phyloP scores from a whole-genome alignment of 2,797 vertebrate species.

The Crocodylus rhombifer region DNA sequence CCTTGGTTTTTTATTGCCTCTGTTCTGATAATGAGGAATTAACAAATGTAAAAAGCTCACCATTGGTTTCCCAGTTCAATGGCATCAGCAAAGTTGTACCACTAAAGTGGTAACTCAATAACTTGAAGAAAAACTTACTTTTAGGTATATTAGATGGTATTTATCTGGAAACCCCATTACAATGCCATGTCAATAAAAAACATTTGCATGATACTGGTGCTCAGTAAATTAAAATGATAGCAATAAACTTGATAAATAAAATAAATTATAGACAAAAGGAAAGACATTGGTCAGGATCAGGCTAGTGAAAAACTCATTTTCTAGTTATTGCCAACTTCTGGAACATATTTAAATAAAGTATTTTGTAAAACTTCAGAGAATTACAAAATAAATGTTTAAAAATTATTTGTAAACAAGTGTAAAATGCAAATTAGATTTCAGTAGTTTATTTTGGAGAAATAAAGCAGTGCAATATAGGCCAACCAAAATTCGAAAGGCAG shows the following conservation, averaged over 20 bases:
- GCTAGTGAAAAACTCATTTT: slow-evolving; percentile 40
- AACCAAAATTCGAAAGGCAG: slow-evolving; percentile 78
- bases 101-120: background rate
- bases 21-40: background rate
- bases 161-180: slow-evolving; percentile 34
- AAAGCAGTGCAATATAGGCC: slow-evolving; percentile 85
- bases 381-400: slow-evolving; percentile 67
- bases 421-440: slow-evolving; percentile 82
- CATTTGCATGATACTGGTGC: slow-evolving; percentile 13
- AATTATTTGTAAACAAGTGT: slow-evolving; percentile 72
- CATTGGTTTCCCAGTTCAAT: slow-evolving; percentile 33
- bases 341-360: slow-evolving; percentile 67
- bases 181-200: slow-evolving; percentile 41
- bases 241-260: slow-evolving; percentile 39
- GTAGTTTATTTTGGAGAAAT: slow-evolving; percentile 86
- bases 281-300: slow-evolving; percentile 34
- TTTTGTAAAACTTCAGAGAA: slow-evolving; percentile 69
- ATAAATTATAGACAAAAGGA: slow-evolving; percentile 34
- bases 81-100: slow-evolving; percentile 45
- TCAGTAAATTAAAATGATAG: slow-evolving; percentile 44
- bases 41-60: background rate
- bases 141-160: slow-evolving; percentile 43
- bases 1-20: background rate
- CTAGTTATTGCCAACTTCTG: slow-evolving; percentile 52
- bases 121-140: slow-evolving; percentile 56